Conservation (phyloP, 1,140 invertebrate species). For the Ooceraea biroi region DNA sequence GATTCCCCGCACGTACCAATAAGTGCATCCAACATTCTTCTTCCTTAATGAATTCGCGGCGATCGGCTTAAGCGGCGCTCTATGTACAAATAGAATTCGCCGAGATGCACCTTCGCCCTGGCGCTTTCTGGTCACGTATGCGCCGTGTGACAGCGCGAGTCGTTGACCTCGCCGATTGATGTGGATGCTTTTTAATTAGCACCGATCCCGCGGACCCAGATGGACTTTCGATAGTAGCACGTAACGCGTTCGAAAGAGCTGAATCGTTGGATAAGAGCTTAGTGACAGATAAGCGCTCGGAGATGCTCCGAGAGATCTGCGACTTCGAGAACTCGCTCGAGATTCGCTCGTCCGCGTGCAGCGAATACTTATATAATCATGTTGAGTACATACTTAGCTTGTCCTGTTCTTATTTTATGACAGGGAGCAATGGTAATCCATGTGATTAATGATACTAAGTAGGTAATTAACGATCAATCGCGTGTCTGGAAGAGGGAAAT, state of each 20-base stretch:
- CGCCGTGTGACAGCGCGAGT: constrained; percentile 1
- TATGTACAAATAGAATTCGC: constrained; percentile 29
- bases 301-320: too few relatives aligned
- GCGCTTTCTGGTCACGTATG: constrained; percentile 42
- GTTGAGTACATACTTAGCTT: too few relatives aligned
- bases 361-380: too few relatives aligned
- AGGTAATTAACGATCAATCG: too few relatives aligned
- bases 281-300: neutral
- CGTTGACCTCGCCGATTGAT: constrained; percentile 26
- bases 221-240: neutral
- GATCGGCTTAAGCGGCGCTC: constrained; percentile 40
- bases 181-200: neutral
- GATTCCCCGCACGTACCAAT: constrained; percentile 54
- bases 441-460: too few relatives aligned
- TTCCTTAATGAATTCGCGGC: constrained; percentile 59
- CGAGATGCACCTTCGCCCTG: constrained; percentile 34
- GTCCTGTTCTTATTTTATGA: too few relatives aligned
- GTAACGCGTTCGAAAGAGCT: neutral
- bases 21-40: constrained; percentile 58
- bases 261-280: neutral
- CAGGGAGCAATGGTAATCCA: too few relatives aligned
- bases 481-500: too few relatives aligned
- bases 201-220: neutral
- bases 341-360: too few relatives aligned
- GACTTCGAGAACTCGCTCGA: too few relatives aligned